These are phyloP conservation scores for Coenobita brevimanus DNA, from an alignment of 1,140 invertebrate genomes.

Conservation along the genomic window DNA sequence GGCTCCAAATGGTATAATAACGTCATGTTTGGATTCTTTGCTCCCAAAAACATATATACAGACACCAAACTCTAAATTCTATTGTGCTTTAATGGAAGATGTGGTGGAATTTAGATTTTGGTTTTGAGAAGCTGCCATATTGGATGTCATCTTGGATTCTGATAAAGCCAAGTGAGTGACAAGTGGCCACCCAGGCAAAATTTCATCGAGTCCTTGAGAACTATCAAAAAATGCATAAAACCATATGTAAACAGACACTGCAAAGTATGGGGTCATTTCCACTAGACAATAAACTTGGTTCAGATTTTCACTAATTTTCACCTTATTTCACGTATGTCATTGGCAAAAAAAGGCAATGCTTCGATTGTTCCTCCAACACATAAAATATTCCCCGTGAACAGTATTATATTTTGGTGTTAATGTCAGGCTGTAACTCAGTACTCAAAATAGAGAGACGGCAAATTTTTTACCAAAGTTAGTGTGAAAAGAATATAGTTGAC, in stretches of 20 bases:
- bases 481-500: no score
- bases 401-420: no score
- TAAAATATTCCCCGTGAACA: no score
- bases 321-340: no score
- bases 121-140: background rate
- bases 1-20: constrained; percentile 15
- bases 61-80: constrained; percentile 9
- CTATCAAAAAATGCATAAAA: constrained; percentile 17
- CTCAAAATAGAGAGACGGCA: no score
- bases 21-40: background rate
- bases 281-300: constrained; percentile 13
- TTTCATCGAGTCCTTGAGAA: background rate
- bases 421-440: no score
- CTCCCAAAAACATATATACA: background rate
- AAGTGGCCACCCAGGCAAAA: background rate
- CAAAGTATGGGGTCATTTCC: background rate
- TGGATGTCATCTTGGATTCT: constrained; percentile 20
- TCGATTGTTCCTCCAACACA: no score
- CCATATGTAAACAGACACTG: constrained; percentile 12
- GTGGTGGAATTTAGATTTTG: background rate
- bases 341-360: no score
- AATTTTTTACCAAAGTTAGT: no score
- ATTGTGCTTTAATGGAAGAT: background rate
- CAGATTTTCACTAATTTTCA: no score
- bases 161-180: background rate